Conservation (phyloP, 2,113 vertebrate genomes). For the Neodon shergylaensis region DNA sequence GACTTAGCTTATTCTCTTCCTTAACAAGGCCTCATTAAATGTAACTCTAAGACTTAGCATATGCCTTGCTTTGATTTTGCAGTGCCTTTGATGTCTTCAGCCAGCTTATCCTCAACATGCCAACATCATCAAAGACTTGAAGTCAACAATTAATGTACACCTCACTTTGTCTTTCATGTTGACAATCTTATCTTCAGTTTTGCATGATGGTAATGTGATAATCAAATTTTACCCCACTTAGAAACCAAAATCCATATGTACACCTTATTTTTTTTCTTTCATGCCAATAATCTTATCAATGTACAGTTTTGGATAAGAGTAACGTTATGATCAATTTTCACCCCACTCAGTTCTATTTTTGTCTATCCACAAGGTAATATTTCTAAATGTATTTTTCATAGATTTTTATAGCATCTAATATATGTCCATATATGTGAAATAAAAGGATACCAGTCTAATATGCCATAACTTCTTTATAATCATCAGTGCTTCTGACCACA, state of each 20-base stretch:
- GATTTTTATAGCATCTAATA: neutral
- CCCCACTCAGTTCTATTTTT: neutral
- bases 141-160: neutral
- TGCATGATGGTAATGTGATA: neutral
- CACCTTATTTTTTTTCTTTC: neutral
- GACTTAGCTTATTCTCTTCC: neutral
- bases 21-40: neutral
- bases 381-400: neutral
- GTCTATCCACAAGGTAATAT: neutral
- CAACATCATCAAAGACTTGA: neutral
- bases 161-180: neutral
- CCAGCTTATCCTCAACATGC: neutral
- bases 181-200: neutral
- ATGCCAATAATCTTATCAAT: neutral
- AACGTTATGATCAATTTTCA: neutral
- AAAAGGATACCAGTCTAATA: neutral
- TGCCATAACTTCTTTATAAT: neutral
- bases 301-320: neutral
- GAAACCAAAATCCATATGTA: neutral
- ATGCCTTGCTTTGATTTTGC: neutral
- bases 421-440: neutral
- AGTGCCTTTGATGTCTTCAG: neutral
- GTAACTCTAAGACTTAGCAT: neutral
- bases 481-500: neutral
- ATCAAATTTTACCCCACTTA: neutral